These are phyloP conservation scores for Lutjanus campechanus DNA, from an alignment of 2,797 vertebrate genomes.

Conservation along the genomic window DNA sequence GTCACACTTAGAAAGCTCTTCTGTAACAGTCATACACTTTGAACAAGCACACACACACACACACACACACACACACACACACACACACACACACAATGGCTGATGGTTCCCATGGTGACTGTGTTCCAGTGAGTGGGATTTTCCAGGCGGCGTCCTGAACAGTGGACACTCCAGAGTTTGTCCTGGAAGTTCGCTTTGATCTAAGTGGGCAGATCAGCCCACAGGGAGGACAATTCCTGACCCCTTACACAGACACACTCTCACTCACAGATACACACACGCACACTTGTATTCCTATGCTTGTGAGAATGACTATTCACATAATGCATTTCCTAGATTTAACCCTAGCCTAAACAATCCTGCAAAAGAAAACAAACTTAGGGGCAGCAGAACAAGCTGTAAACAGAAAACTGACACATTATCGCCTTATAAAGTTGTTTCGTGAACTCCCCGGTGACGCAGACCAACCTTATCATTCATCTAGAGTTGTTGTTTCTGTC, in stretches of 20 bases:
- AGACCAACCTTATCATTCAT: conserved; percentile 1
- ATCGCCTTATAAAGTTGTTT: background rate
- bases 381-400: background rate
- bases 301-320: conserved; percentile 9
- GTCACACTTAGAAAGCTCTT: conserved; percentile 62
- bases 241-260: conserved; percentile 15
- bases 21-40: conserved; percentile 15
- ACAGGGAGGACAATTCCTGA: conserved; percentile 64
- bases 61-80: conserved; percentile 51
- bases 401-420: background rate
- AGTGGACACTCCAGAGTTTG: conserved; percentile 75
- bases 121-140: conserved; percentile 76
- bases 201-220: conserved; percentile 66
- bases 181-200: conserved; percentile 81
- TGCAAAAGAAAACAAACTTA: background rate
- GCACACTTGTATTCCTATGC: conserved; percentile 6
- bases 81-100: conserved; percentile 46
- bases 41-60: conserved; percentile 33
- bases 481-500: background rate
- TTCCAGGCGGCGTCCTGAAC: conserved; percentile 76
- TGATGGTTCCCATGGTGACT: conserved; percentile 76
- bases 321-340: background rate
- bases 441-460: background rate
- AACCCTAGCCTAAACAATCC: background rate
- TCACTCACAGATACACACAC: conserved; percentile 34